phyloP scores from a whole-genome alignment of 2,888 invertebrate species.

The Fragum sueziense region DNA sequence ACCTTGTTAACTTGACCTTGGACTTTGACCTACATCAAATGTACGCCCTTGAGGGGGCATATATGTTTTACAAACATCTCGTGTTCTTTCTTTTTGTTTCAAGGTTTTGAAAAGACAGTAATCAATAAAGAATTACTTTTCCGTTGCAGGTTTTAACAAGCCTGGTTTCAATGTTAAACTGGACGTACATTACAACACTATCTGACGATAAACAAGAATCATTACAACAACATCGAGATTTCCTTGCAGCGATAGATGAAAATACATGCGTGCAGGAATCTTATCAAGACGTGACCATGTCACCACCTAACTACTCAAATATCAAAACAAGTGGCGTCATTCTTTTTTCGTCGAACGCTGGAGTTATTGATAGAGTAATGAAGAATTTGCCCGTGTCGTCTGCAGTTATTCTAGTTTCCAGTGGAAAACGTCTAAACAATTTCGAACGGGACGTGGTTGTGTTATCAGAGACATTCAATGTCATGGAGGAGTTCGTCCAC shows the following conservation, averaged over 20 bases:
- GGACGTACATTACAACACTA: constrained; percentile 59
- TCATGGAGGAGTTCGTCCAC: neutral
- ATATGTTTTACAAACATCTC: too few species aligned
- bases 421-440: constrained; percentile 2
- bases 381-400: constrained; percentile 11
- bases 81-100: too few species aligned
- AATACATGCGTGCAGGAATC: constrained; percentile 45
- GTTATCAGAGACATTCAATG: neutral
- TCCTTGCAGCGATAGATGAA: constrained; percentile 25
- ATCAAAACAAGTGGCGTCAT: constrained; percentile 49
- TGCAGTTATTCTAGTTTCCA: constrained; percentile 33
- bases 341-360: constrained; percentile 29
- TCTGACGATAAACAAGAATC: constrained; percentile 40
- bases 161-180: constrained; percentile 42
- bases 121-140: too few species aligned
- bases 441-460: neutral
- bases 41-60: too few species aligned
- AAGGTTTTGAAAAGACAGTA: too few species aligned
- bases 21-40: too few species aligned
- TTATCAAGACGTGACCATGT: neutral
- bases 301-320: neutral
- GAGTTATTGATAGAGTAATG: neutral
- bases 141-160: constrained; percentile 55
- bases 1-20: too few species aligned
- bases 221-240: constrained; percentile 28